A percentile compares a stretch with the other conserved stretches of the same genome.
Conservation (phyloP, 1,140 invertebrate genomes). For the Lepidurus apus region DNA sequence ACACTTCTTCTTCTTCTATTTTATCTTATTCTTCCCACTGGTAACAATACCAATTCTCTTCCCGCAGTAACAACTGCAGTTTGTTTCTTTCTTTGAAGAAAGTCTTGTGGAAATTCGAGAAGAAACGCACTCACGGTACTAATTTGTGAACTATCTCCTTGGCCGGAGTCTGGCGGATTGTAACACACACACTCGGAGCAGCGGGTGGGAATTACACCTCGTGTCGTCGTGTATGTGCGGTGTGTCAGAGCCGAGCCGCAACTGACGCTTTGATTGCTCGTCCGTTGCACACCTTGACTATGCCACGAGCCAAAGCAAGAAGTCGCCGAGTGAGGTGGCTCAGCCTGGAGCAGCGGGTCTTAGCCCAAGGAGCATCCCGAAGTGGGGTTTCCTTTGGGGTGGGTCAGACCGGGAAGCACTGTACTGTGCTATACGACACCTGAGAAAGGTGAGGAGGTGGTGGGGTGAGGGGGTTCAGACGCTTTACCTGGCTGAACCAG, state of each 20-base stretch:
- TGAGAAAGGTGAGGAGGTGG: slow-evolving; percentile 11
- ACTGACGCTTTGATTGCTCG: slow-evolving; percentile 21
- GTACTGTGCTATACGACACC: background rate
- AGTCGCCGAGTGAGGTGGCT: slow-evolving; percentile 14
- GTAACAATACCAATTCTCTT: too few relatives aligned
- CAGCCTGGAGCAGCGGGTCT: background rate
- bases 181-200: too few relatives aligned
- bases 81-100: too few relatives aligned
- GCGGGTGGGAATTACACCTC: slow-evolving; percentile 13
- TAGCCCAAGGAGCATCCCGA: background rate
- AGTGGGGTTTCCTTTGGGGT: background rate
- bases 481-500: background rate
- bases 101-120: too few relatives aligned
- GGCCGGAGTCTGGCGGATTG: too few relatives aligned
- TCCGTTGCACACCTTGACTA: slow-evolving; percentile 15
- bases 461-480: background rate
- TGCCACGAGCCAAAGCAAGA: slow-evolving; percentile 18
- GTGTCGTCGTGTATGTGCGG: background rate
- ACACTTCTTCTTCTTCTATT: too few relatives aligned
- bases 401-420: background rate
- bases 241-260: slow-evolving; percentile 16
- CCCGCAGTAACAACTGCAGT: too few relatives aligned
- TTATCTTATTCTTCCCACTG: too few relatives aligned
- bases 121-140: too few relatives aligned
- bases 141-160: too few relatives aligned